Evolutionary conservation across 92 coral and sea anemone genomes (phyloP).

Genomic region (Paragorgia papillata): DNA sequence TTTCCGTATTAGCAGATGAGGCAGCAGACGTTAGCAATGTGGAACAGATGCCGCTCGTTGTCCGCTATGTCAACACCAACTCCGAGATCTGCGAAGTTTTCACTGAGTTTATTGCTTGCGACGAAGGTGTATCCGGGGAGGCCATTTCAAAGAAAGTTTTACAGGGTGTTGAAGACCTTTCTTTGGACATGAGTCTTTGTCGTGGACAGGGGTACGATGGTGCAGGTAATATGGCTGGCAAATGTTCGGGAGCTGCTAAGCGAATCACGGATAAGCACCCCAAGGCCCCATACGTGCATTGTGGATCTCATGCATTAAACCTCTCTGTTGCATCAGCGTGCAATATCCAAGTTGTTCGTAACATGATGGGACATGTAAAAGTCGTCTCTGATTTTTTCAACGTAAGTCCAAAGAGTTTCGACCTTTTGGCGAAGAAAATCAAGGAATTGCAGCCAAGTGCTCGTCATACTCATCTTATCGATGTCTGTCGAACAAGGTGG

Average conservation of each 20-base stretch:
- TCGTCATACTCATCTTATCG: no score
- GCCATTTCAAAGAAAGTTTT: slow-evolving; percentile 5
- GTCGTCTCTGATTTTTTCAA: no score
- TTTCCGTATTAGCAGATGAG: slow-evolving; percentile 52
- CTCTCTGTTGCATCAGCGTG: no score
- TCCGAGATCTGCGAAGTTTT: slow-evolving; percentile 21
- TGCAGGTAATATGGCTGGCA: slow-evolving; percentile 26
- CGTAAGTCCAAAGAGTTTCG: no score
- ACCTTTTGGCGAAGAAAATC: no score
- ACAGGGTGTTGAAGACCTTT: background rate
- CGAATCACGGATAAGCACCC: background rate
- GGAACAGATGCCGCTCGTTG: slow-evolving; percentile 54
- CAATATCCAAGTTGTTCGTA: no score
- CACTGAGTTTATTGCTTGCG: slow-evolving; percentile 20
- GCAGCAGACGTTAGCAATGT: slow-evolving; percentile 56
- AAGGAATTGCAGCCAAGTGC: no score
- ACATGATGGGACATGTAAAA: no score
- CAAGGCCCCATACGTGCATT: background rate
- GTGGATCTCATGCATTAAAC: no score
- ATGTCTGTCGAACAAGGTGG: no score
- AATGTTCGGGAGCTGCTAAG: slow-evolving; percentile 16
- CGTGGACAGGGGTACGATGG: slow-evolving; percentile 25
- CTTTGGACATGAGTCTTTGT: slow-evolving; percentile 5
- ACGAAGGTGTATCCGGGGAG: background rate
- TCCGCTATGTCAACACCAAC: slow-evolving; percentile 50